phyloP scores from a whole-genome alignment of 2,797 vertebrate species.

The Paedocypris micromegethes region DNA sequence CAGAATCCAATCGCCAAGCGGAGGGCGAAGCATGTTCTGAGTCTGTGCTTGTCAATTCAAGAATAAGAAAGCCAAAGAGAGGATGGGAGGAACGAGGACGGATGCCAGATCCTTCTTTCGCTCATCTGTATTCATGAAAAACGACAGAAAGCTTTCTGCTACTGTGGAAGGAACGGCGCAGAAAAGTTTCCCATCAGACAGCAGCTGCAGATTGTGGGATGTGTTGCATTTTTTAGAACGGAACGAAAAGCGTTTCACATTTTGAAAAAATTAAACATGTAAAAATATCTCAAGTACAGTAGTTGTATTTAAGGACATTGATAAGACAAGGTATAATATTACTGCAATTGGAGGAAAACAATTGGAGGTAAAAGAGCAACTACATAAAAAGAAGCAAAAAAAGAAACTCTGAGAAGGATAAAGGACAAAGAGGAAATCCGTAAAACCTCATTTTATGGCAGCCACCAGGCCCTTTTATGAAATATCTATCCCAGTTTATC shows the following conservation, averaged over 20 bases:
- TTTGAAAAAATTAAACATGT: background rate
- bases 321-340: background rate
- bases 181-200: constrained; percentile 7
- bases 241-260: background rate
- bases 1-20: constrained; percentile 21
- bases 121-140: constrained; percentile 27
- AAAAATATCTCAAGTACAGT: no score
- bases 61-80: background rate
- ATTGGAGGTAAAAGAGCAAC: background rate
- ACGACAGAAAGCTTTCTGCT: constrained; percentile 6
- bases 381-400: constrained; percentile 5
- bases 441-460: constrained; percentile 8
- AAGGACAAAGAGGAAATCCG: constrained; percentile 14
- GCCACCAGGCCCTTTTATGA: constrained; percentile 24
- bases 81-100: constrained; percentile 2
- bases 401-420: constrained; percentile 6
- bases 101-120: background rate
- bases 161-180: background rate
- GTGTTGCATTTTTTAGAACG: background rate
- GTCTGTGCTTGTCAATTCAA: constrained; percentile 1
- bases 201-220: background rate
- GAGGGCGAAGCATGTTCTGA: constrained; percentile 8
- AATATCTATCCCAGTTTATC: constrained; percentile 43
- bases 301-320: background rate
- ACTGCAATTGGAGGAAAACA: background rate